Conservation (phyloP, 1,140 invertebrate species). For the Lucilia cuprina region DNA sequence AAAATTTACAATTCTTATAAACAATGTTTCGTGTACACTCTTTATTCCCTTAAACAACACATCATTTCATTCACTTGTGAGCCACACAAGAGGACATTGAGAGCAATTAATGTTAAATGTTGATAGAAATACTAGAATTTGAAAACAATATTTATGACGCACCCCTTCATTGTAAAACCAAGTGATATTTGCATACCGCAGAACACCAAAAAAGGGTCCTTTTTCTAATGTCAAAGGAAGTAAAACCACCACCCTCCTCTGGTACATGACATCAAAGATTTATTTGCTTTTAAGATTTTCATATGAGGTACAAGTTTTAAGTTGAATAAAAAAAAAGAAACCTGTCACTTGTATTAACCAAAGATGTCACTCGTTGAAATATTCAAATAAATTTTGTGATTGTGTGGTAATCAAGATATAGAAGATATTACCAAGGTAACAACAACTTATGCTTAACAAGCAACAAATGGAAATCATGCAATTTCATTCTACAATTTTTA, state of each 20-base stretch:
- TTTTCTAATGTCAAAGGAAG: neutral
- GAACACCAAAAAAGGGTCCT: slow-evolving; percentile 11
- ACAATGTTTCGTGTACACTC: neutral
- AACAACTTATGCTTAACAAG: neutral
- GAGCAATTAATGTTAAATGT: slow-evolving; percentile 62
- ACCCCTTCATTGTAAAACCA: slow-evolving; percentile 42
- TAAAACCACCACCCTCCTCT: neutral
- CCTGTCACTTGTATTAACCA: slow-evolving; percentile 28
- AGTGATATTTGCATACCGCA: slow-evolving; percentile 36
- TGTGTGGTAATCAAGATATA: neutral
- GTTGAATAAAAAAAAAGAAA: neutral
- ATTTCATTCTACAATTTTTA: neutral
- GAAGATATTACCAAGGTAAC: neutral
- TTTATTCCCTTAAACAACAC: neutral
- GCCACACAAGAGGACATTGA: slow-evolving; percentile 62
- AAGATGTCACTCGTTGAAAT: slow-evolving; percentile 7
- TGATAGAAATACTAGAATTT: slow-evolving; percentile 2
- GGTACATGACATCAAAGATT: neutral
- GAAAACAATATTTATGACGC: slow-evolving; percentile 57
- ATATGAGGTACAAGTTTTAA: neutral
- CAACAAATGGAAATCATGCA: neutral
- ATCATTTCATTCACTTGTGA: slow-evolving; percentile 44
- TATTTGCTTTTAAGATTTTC: slow-evolving; percentile 20
- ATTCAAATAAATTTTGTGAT: neutral
- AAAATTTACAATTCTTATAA: no score